A percentile compares a stretch with the other conserved stretches of the same genome.
phyloP scores from a whole-genome alignment of 1,140 invertebrate species.

The Frieseomelitta varia region DNA sequence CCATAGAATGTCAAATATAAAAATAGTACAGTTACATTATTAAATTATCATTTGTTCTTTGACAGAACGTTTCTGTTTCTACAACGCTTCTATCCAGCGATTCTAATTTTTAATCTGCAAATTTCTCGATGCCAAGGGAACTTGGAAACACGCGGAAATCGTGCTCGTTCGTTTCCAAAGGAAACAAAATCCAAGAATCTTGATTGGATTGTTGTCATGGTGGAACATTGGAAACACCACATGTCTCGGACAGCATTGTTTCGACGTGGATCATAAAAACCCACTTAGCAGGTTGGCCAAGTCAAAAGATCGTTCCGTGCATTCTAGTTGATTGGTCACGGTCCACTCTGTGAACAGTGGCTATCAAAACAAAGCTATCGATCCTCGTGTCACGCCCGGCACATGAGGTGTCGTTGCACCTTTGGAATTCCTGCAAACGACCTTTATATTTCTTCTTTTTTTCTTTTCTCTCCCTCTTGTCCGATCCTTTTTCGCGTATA shows the following conservation, averaged over 20 bases:
- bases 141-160: too few species aligned
- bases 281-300: background rate
- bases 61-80: too few species aligned
- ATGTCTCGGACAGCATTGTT: background rate
- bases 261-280: background rate
- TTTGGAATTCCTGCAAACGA: slow-evolving; percentile 59
- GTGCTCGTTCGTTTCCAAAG: background rate
- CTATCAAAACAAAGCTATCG: slow-evolving; percentile 52
- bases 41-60: too few species aligned
- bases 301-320: slow-evolving; percentile 18
- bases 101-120: too few species aligned
- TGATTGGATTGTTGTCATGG: background rate
- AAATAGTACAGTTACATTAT: too few species aligned
- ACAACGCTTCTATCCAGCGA: too few species aligned
- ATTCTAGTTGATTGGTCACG: slow-evolving; percentile 20
- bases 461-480: background rate
- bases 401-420: slow-evolving; percentile 59
- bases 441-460: slow-evolving; percentile 52
- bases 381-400: slow-evolving; percentile 26
- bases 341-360: slow-evolving; percentile 4
- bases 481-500: slow-evolving; percentile 33
- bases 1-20: too few species aligned
- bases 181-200: background rate
- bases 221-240: too few species aligned
- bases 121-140: too few species aligned